Evolutionary conservation across 2,797 vertebrate species (phyloP).

Genomic region (Cottoperca gobio): DNA sequence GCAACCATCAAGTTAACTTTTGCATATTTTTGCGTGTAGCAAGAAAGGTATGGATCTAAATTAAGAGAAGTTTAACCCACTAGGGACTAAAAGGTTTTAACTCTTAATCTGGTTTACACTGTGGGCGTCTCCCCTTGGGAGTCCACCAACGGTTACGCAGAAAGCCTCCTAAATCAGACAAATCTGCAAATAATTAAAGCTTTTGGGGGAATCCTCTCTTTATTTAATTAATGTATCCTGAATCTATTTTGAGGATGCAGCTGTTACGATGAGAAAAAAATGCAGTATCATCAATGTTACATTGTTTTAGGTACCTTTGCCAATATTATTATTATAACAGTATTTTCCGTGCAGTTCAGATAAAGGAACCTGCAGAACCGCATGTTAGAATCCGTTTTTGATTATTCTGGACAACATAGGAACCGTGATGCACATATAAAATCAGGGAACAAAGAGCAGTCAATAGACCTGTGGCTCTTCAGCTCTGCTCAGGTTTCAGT

Average conservation of each 20-base stretch:
- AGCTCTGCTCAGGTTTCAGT: constrained; percentile 47
- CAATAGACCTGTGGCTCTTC: constrained; percentile 17
- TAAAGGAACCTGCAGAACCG: constrained; percentile 25
- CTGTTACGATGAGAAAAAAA: constrained; percentile 28
- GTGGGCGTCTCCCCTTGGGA: constrained; percentile 28
- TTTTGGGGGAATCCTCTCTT: constrained; percentile 30
- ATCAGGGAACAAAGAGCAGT: neutral
- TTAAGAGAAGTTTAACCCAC: constrained; percentile 43
- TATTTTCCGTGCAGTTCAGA: constrained; percentile 2
- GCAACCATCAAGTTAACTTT: constrained; percentile 6
- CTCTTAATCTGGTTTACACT: constrained; percentile 69
- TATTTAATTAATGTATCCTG: constrained; percentile 36
- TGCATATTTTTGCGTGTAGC: neutral
- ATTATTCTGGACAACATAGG: constrained; percentile 26
- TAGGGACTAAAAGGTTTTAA: constrained; percentile 60
- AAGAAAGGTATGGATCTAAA: constrained; percentile 22
- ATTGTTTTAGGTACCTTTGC: constrained; percentile 4
- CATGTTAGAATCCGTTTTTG: constrained; percentile 35
- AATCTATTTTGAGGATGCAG: constrained; percentile 32
- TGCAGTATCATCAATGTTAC: constrained; percentile 16
- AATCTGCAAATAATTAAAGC: constrained; percentile 73
- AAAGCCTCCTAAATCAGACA: constrained; percentile 57
- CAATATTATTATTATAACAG: constrained; percentile 9
- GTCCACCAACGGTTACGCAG: constrained; percentile 41
- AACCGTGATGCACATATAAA: neutral